Evolutionary conservation across 2,888 invertebrate species (phyloP).

Genomic region (Oconnorella tubifera): DNA sequence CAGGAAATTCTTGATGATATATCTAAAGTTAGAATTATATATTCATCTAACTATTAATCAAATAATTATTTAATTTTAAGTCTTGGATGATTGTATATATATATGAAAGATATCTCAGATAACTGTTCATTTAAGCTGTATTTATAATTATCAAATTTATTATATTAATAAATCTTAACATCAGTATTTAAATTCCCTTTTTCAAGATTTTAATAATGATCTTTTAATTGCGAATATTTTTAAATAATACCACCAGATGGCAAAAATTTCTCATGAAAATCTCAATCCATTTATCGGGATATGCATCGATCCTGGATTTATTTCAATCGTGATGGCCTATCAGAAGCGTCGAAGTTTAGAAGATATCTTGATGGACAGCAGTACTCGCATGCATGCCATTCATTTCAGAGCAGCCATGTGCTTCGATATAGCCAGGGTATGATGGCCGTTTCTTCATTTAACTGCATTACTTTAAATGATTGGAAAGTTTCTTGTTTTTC

Average conservation of each 20-base stretch:
- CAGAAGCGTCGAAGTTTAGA: slow-evolving; percentile 2
- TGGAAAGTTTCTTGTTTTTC: too few relatives aligned
- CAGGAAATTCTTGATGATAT: not conserved
- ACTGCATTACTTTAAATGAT: too few relatives aligned
- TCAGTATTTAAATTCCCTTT: too few relatives aligned
- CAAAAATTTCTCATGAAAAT: slow-evolving; percentile 23
- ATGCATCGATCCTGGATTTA: slow-evolving; percentile 8
- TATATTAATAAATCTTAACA: not conserved
- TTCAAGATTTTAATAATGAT: too few relatives aligned
- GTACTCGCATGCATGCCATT: not conserved
- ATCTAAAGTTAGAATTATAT: not conserved
- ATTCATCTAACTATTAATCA: too few relatives aligned
- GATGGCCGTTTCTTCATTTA: too few relatives aligned
- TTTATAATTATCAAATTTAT: not conserved
- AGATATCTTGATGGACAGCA: slow-evolving; percentile 2
- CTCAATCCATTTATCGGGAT: slow-evolving; percentile 20
- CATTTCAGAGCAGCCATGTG: slow-evolving; percentile 5
- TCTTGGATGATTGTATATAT: too few relatives aligned
- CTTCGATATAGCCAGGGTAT: slow-evolving; percentile 5
- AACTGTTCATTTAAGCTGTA: not conserved
- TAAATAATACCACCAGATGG: too few relatives aligned
- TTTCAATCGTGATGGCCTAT: not conserved
- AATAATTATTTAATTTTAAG: too few relatives aligned
- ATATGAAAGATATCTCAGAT: too few relatives aligned
- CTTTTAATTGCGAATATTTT: too few relatives aligned